Conservation (phyloP, 2,888 invertebrate genomes). For the Drosophila bunnanda region DNA sequence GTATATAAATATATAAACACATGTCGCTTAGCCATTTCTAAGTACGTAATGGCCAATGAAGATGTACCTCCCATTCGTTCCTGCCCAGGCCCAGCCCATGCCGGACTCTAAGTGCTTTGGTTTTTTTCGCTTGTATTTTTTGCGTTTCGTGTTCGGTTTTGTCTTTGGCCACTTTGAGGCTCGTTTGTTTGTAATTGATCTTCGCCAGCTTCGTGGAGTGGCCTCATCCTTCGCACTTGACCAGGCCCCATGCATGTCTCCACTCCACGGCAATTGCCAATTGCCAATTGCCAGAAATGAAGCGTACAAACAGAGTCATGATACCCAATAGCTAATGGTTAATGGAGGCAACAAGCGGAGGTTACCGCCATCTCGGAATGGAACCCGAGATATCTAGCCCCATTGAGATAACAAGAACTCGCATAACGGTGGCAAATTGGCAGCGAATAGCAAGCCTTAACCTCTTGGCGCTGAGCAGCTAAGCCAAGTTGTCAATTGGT, state of each 20-base stretch:
- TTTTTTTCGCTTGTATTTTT: conserved; percentile 13
- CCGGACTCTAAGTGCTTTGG: conserved; percentile 24
- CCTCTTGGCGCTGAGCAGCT: neutral
- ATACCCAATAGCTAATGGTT: conserved; percentile 2
- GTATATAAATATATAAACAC: neutral
- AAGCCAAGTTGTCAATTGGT: conserved; percentile 35
- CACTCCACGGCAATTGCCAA: neutral
- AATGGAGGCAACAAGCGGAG: neutral
- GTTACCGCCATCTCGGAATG: conserved; percentile 7
- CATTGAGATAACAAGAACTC: conserved; percentile 43
- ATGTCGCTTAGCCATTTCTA: conserved; percentile 3
- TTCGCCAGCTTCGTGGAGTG: conserved; percentile 21
- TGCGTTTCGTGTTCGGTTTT: conserved; percentile 9
- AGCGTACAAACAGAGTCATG: neutral
- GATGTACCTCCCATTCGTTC: conserved; percentile 16
- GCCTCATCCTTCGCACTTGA: conserved; percentile 28
- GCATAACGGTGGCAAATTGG: conserved; percentile 42
- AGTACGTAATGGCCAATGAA: conserved; percentile 18
- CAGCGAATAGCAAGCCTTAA: neutral
- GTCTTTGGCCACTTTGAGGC: conserved; percentile 30
- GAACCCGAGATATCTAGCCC: conserved; percentile 22
- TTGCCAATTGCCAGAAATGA: neutral
- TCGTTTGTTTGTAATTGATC: conserved; percentile 45
- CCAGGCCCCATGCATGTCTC: conserved; percentile 21
- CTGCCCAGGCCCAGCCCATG: conserved; percentile 14